Conservation (phyloP, 2,113 vertebrate species). For the Myrmophylax atrothorax region DNA sequence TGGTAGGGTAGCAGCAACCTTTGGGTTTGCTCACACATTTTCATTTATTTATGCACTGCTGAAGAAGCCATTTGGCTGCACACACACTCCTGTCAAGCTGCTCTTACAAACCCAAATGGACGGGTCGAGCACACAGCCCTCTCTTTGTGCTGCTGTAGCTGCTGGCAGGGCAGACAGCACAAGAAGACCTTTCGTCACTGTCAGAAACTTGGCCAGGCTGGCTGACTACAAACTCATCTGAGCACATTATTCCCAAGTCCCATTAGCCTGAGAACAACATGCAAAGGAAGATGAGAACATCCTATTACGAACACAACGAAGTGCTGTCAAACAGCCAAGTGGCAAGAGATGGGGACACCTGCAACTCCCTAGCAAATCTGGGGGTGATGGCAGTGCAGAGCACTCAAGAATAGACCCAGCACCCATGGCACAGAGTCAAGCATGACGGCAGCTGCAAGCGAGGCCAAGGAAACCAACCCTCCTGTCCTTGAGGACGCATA, state of each 20-base stretch:
- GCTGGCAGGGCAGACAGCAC: not conserved
- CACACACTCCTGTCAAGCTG: not conserved
- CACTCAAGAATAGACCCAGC: not conserved
- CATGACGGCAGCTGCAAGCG: not conserved
- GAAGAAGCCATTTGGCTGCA: not conserved
- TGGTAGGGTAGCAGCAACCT: not conserved
- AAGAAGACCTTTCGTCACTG: not conserved
- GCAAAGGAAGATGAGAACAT: constrained; percentile 36
- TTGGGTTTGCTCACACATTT: not conserved
- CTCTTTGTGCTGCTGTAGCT: not conserved
- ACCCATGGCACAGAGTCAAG: not conserved
- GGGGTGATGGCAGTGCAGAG: not conserved
- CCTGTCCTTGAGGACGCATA: not conserved
- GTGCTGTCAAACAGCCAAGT: not conserved
- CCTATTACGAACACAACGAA: not conserved
- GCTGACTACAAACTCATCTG: not conserved
- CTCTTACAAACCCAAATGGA: not conserved
- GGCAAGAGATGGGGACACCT: not conserved
- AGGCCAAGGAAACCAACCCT: not conserved
- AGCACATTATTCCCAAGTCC: not conserved
- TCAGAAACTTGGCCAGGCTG: constrained; percentile 22
- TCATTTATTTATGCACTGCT: not conserved
- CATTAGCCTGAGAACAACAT: not conserved
- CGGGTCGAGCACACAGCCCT: not conserved
- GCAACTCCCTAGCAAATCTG: not conserved